Percentiles rank a stretch among this genome's conserved stretches.
Evolutionary conservation across 2,797 vertebrate genomes (phyloP).

Genomic region (Melanotaenia maccullochi): DNA sequence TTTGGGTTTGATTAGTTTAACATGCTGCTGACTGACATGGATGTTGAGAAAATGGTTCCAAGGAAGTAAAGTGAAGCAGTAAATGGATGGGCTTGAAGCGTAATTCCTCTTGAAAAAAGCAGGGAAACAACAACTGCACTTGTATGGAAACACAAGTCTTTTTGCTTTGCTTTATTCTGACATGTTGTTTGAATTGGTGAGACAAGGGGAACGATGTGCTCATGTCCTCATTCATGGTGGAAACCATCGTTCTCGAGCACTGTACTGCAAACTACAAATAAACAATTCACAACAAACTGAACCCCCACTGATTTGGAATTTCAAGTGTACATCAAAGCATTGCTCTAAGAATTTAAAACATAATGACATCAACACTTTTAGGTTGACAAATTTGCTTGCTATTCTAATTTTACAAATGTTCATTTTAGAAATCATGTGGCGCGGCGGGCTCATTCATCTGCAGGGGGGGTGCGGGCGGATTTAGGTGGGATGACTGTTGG

Average conservation of each 20-base stretch:
- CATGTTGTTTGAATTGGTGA: conserved; percentile 59
- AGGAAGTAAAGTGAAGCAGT: conserved; percentile 57
- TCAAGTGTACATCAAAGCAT: background rate
- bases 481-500: conserved; percentile 60
- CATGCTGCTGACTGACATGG: conserved; percentile 78
- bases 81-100: conserved; percentile 65
- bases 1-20: conserved; percentile 82
- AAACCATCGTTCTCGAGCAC: conserved; percentile 19
- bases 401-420: conserved; percentile 29
- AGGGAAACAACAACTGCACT: conserved; percentile 43
- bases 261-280: conserved; percentile 20
- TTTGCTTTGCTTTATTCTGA: conserved; percentile 59
- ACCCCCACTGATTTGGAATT: conserved; percentile 4
- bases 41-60: conserved; percentile 75
- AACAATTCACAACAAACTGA: conserved; percentile 25
- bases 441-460: conserved; percentile 60
- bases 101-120: conserved; percentile 57
- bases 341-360: conserved; percentile 17
- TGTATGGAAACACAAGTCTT: conserved; percentile 54
- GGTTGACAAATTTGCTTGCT: conserved; percentile 3
- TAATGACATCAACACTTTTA: conserved; percentile 1
- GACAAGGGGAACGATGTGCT: conserved; percentile 40
- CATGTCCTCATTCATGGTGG: conserved; percentile 35
- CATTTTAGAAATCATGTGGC: conserved; percentile 29
- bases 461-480: conserved; percentile 31